Percentiles rank a stretch among this genome's conserved stretches.
phyloP scores from a whole-genome alignment of 2,888 invertebrate species.

The Dichetophora obliterata region DNA sequence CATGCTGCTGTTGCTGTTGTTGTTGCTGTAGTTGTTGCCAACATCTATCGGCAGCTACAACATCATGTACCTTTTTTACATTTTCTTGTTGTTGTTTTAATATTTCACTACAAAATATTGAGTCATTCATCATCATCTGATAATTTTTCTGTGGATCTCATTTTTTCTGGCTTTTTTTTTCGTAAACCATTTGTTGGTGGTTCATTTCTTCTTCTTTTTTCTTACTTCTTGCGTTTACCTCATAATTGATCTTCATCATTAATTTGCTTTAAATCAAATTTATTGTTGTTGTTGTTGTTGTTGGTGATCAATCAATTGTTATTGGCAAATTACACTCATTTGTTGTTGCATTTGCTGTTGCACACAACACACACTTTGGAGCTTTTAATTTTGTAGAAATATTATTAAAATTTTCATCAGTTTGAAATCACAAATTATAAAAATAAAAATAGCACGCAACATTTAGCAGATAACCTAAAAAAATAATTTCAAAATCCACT shows the following conservation, averaged over 20 bases:
- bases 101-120: slow-evolving; percentile 28
- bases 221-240: slow-evolving; percentile 6
- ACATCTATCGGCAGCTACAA: slow-evolving; percentile 8
- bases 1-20: background rate
- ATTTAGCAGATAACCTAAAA: too few relatives aligned
- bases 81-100: slow-evolving; percentile 24
- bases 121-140: slow-evolving; percentile 28
- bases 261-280: slow-evolving; percentile 29
- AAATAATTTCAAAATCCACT: too few relatives aligned
- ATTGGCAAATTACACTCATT: slow-evolving; percentile 28
- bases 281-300: slow-evolving; percentile 18
- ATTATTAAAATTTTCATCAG: background rate
- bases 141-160: background rate
- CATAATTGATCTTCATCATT: slow-evolving; percentile 33
- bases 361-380: background rate
- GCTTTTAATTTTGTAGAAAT: slow-evolving; percentile 1
- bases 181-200: background rate
- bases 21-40: background rate
- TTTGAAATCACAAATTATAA: background rate
- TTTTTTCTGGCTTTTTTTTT: background rate
- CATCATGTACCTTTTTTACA: background rate
- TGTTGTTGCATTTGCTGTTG: slow-evolving; percentile 1
- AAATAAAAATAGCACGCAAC: too few relatives aligned
- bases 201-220: background rate
- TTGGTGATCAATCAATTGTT: slow-evolving; percentile 22